Percentiles rank a stretch among this genome's conserved stretches.
These are phyloP conservation scores for Seriola quinqueradiata DNA, from an alignment of 2,113 vertebrate species.

Conservation along the genomic window DNA sequence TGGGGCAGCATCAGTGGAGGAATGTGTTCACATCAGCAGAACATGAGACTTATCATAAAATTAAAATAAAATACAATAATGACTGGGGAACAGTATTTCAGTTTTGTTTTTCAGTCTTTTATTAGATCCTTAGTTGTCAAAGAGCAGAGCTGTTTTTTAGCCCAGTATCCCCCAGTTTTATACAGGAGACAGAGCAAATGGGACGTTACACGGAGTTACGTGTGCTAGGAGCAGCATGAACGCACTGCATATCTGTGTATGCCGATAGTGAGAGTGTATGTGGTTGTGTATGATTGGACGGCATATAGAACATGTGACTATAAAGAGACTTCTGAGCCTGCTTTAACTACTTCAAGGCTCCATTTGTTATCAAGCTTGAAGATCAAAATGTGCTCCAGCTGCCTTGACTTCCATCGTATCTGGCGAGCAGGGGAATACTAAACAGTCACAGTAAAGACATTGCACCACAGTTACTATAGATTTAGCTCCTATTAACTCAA, in stretches of 20 bases:
- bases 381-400: slow-evolving; percentile 42
- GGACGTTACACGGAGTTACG: background rate
- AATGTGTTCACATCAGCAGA: slow-evolving; percentile 2
- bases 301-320: background rate
- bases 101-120: background rate
- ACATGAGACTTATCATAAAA: slow-evolving; percentile 6
- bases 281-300: background rate
- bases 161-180: too few relatives aligned
- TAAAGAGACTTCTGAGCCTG: background rate
- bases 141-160: background rate
- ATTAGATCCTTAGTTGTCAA: background rate
- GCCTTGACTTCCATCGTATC: slow-evolving; percentile 22
- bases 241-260: background rate
- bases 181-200: background rate
- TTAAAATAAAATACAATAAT: background rate
- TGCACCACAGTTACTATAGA: background rate
- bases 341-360: slow-evolving; percentile 2
- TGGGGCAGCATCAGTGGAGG: background rate
- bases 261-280: background rate
- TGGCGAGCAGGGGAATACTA: background rate
- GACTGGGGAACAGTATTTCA: background rate
- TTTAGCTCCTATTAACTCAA: slow-evolving; percentile 4
- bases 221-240: background rate
- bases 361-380: slow-evolving; percentile 10
- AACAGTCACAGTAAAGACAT: background rate